phyloP scores from a whole-genome alignment of 2,797 vertebrate genomes.

The Heliangelus exortis region DNA sequence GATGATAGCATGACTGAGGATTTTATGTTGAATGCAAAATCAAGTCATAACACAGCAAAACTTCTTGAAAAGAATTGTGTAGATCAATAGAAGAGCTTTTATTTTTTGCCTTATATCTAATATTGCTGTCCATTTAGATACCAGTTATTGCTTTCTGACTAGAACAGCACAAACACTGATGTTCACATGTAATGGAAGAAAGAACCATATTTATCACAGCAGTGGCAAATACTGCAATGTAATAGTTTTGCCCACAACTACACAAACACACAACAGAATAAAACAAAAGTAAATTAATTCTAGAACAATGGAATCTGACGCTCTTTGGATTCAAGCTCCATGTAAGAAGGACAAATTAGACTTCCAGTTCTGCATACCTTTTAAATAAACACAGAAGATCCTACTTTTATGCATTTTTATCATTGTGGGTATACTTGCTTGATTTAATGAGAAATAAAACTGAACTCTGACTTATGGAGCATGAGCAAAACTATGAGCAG shows the following conservation, averaged over 20 bases:
- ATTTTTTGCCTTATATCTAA: not conserved
- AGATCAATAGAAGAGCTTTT: not conserved
- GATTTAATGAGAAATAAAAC: not conserved
- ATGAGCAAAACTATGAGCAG: not conserved
- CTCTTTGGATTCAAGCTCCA: not conserved
- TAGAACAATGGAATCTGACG: not conserved
- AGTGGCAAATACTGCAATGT: not conserved
- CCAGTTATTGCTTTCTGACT: not conserved
- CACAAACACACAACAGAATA: not conserved
- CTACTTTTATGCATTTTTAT: not conserved
- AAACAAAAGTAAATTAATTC: not conserved
- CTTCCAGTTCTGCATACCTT: not conserved
- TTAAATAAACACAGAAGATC: not conserved
- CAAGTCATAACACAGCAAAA: not conserved
- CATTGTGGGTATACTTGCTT: not conserved
- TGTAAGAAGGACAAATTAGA: not conserved
- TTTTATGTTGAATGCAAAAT: not conserved
- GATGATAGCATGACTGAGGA: not conserved
- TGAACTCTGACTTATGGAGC: not conserved
- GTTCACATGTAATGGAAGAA: fast-evolving
- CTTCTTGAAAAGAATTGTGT: not conserved
- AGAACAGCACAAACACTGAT: not conserved
- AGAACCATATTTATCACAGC: not conserved
- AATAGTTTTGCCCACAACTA: not conserved
- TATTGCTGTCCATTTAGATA: not conserved